A percentile compares a stretch with the other conserved stretches of the same genome.
These are phyloP conservation scores for Distichodus sexfasciatus DNA, from an alignment of 2,797 vertebrate genomes.

Conservation along the genomic window DNA sequence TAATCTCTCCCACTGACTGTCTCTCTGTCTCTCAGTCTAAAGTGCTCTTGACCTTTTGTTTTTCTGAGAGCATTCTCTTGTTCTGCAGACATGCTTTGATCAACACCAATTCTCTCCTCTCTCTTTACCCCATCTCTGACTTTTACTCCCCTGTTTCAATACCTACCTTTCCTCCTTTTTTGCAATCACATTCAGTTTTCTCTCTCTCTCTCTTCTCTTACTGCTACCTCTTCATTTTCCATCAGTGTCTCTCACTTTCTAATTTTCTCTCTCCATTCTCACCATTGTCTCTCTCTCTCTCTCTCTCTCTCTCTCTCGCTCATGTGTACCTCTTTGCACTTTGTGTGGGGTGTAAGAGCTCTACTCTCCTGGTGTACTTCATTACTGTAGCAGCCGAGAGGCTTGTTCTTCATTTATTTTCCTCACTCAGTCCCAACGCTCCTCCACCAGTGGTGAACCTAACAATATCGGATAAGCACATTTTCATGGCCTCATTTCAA, in stretches of 20 bases:
- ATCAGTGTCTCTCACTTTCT: too few species aligned
- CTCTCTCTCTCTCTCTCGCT: constrained; percentile 20
- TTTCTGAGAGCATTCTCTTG: constrained; percentile 33
- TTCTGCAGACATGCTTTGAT: constrained; percentile 40
- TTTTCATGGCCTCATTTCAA: constrained; percentile 11
- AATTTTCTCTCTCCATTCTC: too few species aligned
- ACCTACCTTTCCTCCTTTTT: too few species aligned
- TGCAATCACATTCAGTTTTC: too few species aligned
- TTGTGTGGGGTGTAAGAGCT: constrained; percentile 27
- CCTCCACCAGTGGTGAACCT: constrained; percentile 2
- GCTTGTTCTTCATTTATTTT: constrained; percentile 40
- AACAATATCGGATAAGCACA: constrained; percentile 33
- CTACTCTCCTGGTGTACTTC: constrained; percentile 17
- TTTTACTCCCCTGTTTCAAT: too few species aligned
- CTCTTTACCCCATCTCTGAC: too few species aligned
- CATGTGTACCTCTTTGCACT: too few species aligned
- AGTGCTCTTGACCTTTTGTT: constrained; percentile 48
- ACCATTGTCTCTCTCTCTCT: constrained; percentile 15
- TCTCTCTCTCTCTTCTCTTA: too few species aligned
- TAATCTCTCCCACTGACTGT: constrained; percentile 32
- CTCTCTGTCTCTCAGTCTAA: constrained; percentile 24
- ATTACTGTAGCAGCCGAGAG: constrained; percentile 36
- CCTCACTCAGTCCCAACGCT: constrained; percentile 14
- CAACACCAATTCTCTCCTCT: constrained; percentile 29
- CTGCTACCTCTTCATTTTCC: too few species aligned